phyloP scores from a whole-genome alignment of 2,113 vertebrate species.

The Nothocercus julius region DNA sequence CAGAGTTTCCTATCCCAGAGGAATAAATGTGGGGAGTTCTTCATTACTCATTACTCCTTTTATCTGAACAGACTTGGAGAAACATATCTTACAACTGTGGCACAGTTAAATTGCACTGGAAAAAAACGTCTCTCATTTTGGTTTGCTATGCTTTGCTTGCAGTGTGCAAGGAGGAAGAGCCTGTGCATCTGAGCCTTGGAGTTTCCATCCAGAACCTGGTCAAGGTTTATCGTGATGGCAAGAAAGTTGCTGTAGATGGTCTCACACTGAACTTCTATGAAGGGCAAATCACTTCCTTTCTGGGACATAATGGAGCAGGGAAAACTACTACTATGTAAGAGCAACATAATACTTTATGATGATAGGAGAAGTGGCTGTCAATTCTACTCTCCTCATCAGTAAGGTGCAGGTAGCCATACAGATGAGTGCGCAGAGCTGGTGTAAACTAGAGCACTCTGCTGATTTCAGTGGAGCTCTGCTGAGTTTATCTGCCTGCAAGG shows the following conservation, averaged over 20 bases:
- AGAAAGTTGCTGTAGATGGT: slow-evolving; percentile 93
- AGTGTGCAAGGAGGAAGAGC: slow-evolving; percentile 96
- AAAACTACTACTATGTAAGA: slow-evolving; percentile 99
- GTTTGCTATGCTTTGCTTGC: neutral
- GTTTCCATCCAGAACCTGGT: slow-evolving; percentile 95
- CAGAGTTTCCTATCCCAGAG: neutral
- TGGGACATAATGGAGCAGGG: slow-evolving; percentile 97
- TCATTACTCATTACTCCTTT: neutral
- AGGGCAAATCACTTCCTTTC: slow-evolving; percentile 96
- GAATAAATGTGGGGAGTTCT: neutral
- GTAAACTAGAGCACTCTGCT: neutral
- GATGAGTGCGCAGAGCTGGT: neutral
- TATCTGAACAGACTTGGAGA: neutral
- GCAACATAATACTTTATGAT: neutral
- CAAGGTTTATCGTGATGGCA: slow-evolving; percentile 93
- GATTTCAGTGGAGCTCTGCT: neutral
- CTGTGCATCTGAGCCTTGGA: slow-evolving; percentile 87
- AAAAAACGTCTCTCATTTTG: neutral
- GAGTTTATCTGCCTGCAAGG: neutral
- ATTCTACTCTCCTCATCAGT: neutral
- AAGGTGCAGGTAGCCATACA: neutral
- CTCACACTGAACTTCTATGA: slow-evolving; percentile 95
- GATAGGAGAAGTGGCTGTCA: neutral
- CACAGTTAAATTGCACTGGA: neutral
- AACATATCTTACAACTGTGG: neutral